Conservation (phyloP, 2,888 invertebrate species). For the Patella depressa region DNA sequence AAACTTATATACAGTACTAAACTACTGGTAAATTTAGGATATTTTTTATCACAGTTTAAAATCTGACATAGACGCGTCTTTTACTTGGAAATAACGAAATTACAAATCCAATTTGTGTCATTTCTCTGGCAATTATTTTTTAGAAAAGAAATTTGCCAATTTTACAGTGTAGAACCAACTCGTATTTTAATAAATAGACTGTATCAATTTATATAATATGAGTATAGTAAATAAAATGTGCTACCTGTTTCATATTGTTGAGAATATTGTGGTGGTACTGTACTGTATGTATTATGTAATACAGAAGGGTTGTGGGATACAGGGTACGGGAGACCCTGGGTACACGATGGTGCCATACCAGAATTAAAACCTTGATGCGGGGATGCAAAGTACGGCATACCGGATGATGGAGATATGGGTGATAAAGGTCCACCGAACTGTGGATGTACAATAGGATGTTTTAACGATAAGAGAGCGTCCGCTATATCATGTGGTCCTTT, state of each 20-base stretch:
- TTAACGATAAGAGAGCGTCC: constrained; percentile 88
- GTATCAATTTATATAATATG: too few species aligned
- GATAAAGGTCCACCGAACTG: constrained; percentile 72
- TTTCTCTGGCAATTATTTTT: too few species aligned
- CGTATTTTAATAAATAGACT: too few species aligned
- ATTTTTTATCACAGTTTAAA: too few species aligned
- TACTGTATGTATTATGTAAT: constrained; percentile 43
- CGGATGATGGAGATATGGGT: constrained; percentile 48
- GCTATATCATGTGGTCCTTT: constrained; percentile 78
- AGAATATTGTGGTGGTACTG: constrained; percentile 47
- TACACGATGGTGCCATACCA: constrained; percentile 27
- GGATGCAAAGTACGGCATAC: constrained; percentile 29
- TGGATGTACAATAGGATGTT: constrained; percentile 89
- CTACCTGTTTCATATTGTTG: constrained; percentile 1
- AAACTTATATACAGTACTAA: too few species aligned
- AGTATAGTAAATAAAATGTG: not conserved
- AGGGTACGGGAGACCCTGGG: constrained; percentile 38
- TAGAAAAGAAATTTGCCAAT: too few species aligned
- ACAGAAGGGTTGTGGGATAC: constrained; percentile 45
- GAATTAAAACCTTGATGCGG: constrained; percentile 47
- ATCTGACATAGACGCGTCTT: too few species aligned
- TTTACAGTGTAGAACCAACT: too few species aligned
- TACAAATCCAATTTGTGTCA: too few species aligned
- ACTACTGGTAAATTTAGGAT: too few species aligned
- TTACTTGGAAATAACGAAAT: too few species aligned